Base-by-base conservation (phyloP, 2,113 vertebrate genomes). In the Rissa tridactyla region DNA sequence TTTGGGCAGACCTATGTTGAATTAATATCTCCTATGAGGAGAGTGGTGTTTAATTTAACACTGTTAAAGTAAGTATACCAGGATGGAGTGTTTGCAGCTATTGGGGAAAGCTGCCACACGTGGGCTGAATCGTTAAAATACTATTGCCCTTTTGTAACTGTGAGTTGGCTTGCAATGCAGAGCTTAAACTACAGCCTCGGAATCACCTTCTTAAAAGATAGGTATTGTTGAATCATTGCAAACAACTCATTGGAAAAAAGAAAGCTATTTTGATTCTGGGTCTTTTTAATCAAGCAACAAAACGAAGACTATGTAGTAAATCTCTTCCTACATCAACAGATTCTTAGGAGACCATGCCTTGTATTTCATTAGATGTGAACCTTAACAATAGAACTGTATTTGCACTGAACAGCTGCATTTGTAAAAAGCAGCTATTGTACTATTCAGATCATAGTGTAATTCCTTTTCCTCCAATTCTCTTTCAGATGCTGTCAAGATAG, bases 401-500 rank as follows among this genome's bases (percentile, higher is more conserved):
- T 76, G 44, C 75, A 15, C 46, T 64, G 58, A 65, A 55, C 52
- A 86, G 38, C 49, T 88, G 71, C 66, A 14, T 72, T 87, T 86
- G 57, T 30, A 58, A 62, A 93, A 78, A 69, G 13, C 58, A 47
- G 32, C 42, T 66, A 52, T 78, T 88, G 26, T 30, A 79, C 65
- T 32, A 13, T 4, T 91, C 76, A 65, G 73, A 61, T 87, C 30
- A 13, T 91, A 84, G 96, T 42, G 47, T 89, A 86, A 94, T 91
- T 61, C 29, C 20, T 90, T 95, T 82, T 95, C 58, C 95, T 95
- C 69, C 15, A 3, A 18, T 96, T 96, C 60, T 94, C 38, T 79
- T 86, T 95, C 78, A 96, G 96, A 81, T 94, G 80, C 85, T 94
- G 71, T 94, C 90, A 75, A 81, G 88, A 77, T 65, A 94, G 69